Percentiles rank a stretch among this genome's conserved stretches.
Conservation (phyloP, 2,888 invertebrate genomes). For the Trichopoda pennipes region DNA sequence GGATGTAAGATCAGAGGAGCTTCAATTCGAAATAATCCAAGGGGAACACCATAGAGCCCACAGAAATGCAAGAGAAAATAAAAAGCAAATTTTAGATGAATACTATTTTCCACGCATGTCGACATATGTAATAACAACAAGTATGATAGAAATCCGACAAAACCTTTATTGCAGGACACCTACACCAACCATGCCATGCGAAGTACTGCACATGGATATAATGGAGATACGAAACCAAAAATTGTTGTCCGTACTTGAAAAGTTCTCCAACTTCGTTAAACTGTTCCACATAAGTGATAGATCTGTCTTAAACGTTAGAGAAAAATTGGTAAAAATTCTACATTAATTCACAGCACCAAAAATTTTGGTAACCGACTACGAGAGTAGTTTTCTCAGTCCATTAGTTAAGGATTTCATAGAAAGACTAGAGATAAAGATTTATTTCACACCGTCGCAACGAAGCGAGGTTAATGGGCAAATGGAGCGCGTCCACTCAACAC, state of each 20-base stretch:
- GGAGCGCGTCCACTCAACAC: not conserved
- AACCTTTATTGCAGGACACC: not conserved
- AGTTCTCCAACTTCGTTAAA: not conserved
- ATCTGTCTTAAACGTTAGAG: not conserved
- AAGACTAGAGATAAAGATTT: no score
- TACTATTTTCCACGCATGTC: no score
- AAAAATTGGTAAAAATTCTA: constrained; percentile 2
- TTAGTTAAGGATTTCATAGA: not conserved
- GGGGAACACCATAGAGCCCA: not conserved
- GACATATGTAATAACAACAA: not conserved
- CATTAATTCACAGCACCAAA: not conserved
- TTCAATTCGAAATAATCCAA: constrained; percentile 22
- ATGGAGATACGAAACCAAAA: not conserved
- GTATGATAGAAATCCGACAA: not conserved
- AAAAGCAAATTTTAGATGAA: no score
- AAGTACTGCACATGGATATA: not conserved
- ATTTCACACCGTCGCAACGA: not conserved
- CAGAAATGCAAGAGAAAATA: not conserved
- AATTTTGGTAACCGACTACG: not conserved
- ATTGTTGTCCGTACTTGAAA: not conserved
- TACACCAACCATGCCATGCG: not conserved
- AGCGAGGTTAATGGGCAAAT: not conserved
- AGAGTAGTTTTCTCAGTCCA: not conserved
- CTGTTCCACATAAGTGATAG: not conserved
- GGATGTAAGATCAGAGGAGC: not conserved